Conservation (phyloP, 2,113 vertebrate species). For the Copsychus sechellarum region DNA sequence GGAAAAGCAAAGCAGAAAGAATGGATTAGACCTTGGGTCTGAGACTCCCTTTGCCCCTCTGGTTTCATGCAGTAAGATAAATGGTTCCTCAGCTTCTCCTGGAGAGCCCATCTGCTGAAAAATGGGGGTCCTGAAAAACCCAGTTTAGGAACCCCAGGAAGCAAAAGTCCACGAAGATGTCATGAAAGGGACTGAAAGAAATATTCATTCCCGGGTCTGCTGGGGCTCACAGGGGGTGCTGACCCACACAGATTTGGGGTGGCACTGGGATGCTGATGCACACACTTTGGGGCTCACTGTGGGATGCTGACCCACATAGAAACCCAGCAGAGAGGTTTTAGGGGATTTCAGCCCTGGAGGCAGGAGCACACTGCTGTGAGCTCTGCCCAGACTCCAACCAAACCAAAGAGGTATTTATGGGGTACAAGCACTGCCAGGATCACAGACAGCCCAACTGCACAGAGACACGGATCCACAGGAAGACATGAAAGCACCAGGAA, state of each 20-base stretch:
- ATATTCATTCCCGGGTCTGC: not conserved
- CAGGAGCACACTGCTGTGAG: accelerated
- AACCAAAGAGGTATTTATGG: not conserved
- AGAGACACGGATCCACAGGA: accelerated
- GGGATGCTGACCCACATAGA: not conserved
- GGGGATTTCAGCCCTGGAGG: not conserved
- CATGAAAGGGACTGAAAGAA: not conserved
- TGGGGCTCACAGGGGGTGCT: not conserved
- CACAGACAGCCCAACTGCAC: not conserved
- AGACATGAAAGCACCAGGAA: not conserved
- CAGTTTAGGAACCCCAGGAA: not conserved
- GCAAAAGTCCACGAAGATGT: not conserved
- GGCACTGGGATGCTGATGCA: not conserved
- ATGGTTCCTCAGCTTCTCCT: not conserved
- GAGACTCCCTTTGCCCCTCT: not conserved
- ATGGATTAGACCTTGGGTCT: not conserved
- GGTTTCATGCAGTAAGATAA: not conserved
- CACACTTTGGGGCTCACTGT: accelerated
- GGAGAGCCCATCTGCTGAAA: not conserved
- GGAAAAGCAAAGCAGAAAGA: not conserved
- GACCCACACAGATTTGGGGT: not conserved
- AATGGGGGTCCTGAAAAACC: not conserved
- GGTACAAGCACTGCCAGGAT: not conserved
- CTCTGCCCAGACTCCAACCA: not conserved
- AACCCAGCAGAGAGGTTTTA: not conserved